Evolutionary conservation across 2,113 vertebrate genomes (phyloP), one percentile per base, ranked within the genome.

Genomic region (Equus przewalskii): DNA sequence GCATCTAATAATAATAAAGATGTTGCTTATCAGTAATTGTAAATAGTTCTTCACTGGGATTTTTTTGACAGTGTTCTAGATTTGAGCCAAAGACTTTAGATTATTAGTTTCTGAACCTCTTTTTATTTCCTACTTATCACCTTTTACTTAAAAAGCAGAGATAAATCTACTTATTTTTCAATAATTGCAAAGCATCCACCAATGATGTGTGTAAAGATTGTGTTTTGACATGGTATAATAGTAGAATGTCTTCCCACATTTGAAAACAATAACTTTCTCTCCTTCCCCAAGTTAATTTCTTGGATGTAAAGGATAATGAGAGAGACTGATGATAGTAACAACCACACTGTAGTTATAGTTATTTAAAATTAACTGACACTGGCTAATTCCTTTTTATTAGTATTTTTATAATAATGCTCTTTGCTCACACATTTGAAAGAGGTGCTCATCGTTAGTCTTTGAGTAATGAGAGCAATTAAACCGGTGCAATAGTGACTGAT

Each of bases 321-420:
- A 46, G 51, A 93, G 28, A 70, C 3, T 93, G 49, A 65, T 84
- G 56, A 72, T n/a, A 79, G 83, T 41, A 93, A 26, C 89, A 65
- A 97, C 8, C 36, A n/a, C 46, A 84, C 70, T 78, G 33, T 18
- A 79, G 21, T 69, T 85, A 64, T 5, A 93, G 86, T 70, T 80
- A 44, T 60, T 86, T 87, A 36, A 60, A 91, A 72, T 91, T 64
- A 95, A 81, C 28, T 60, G 70, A 91, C 93, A 14, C 36, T 85
- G 46, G 49, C 10, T 76, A 26, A 56, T 79, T 11, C 9, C 49
- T 94, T 84, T 85, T 62, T 49, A 72, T 49, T 80, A 56, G 28
- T 78, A 54, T 69, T 91, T 93, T 80, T 82, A 58, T 72, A 83
- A 91, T 87, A 70, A 94, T 94, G 69, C 18, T 64, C n/a, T 86